Evolutionary conservation across 64 coral and sea anemone species (phyloP).

Genomic region (Platygyra sinensis): DNA sequence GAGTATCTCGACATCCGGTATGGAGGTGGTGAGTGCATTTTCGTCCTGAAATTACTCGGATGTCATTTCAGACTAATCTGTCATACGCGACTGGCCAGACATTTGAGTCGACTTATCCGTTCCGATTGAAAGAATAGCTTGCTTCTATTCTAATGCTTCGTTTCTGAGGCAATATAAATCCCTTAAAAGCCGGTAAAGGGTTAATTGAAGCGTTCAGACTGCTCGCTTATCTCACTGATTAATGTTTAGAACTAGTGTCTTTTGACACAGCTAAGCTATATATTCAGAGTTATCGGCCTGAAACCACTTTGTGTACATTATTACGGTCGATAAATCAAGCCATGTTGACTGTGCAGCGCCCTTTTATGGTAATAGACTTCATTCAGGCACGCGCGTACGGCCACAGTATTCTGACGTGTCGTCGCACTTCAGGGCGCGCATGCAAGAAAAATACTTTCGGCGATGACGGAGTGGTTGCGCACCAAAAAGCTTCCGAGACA

Average conservation of each 20-base stretch:
- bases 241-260: background rate
- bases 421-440: background rate
- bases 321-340: conserved; percentile 21
- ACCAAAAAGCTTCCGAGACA: background rate
- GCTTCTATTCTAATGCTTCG: background rate
- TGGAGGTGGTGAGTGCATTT: conserved; percentile 26
- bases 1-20: conserved; percentile 11
- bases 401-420: background rate
- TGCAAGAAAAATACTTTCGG: background rate
- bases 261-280: conserved; percentile 19
- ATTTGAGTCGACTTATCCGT: background rate
- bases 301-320: conserved; percentile 28
- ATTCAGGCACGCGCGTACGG: background rate
- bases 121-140: background rate
- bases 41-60: background rate
- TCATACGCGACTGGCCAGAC: background rate
- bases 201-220: conserved; percentile 18
- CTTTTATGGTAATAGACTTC: background rate
- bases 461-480: background rate
- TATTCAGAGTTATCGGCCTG: background rate
- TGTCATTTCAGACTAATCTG: conserved; percentile 18
- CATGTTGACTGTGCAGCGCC: background rate
- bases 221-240: conserved; percentile 5
- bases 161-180: background rate
- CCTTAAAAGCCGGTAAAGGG: background rate